Evolutionary conservation across 1,140 invertebrate species (phyloP).

Genomic region (Drosophila virilis): DNA sequence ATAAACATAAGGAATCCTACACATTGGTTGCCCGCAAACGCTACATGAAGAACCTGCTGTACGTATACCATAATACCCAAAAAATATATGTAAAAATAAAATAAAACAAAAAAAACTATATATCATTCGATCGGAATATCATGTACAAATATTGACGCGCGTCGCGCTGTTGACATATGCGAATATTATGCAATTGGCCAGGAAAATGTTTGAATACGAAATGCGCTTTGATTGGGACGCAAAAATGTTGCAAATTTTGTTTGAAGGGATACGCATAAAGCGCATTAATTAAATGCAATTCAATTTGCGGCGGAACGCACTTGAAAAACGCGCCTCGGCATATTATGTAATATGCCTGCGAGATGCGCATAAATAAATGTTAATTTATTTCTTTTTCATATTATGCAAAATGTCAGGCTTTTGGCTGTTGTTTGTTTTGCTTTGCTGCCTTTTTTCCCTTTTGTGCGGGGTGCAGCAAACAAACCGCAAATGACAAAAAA

Average conservation of each 20-base stretch:
- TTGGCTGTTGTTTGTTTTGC: slow-evolving; percentile 36
- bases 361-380: slow-evolving; percentile 68
- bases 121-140: slow-evolving; percentile 13
- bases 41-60: slow-evolving; percentile 86
- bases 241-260: slow-evolving; percentile 23
- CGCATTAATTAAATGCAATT: slow-evolving; percentile 64
- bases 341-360: not conserved
- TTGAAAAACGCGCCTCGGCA: slow-evolving; percentile 36
- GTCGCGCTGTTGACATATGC: slow-evolving; percentile 59
- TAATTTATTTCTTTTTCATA: slow-evolving; percentile 40
- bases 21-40: slow-evolving; percentile 85
- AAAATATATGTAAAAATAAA: not conserved
- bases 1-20: slow-evolving; percentile 85
- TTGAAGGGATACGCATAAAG: slow-evolving; percentile 48
- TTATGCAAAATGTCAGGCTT: slow-evolving; percentile 42
- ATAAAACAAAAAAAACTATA: slow-evolving; percentile 4
- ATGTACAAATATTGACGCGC: slow-evolving; percentile 46
- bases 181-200: slow-evolving; percentile 72
- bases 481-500: slow-evolving; percentile 60
- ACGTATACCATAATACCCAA: slow-evolving; percentile 57
- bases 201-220: slow-evolving; percentile 23
- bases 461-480: slow-evolving; percentile 10
- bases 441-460: slow-evolving; percentile 24
- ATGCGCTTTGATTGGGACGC: slow-evolving; percentile 30
- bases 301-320: slow-evolving; percentile 45